Base-by-base conservation (phyloP, 2,113 vertebrate genomes). In the Nipponia nippon region DNA sequence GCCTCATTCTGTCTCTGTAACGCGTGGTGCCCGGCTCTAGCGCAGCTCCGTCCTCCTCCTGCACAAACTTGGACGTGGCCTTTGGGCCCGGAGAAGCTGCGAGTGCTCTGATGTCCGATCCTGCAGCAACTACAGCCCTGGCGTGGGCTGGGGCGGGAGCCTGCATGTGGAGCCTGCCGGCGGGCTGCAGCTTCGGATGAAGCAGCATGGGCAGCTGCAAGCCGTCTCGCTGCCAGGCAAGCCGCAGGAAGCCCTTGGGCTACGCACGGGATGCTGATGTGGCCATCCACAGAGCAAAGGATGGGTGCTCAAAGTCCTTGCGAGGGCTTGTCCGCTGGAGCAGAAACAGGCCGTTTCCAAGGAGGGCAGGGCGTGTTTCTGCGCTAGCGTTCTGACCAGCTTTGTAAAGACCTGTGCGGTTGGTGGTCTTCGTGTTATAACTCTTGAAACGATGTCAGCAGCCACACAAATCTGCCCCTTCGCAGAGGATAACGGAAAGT, bases 1-100 rank as follows among this genome's bases (percentile, higher is more conserved):
- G 93, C 97, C 97, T 97, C 93, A 93, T 96, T 97, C 94, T 96
- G 96, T 96, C 95, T 63, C 84, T 50, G 66, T 81, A 61, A 36
- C 6, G 27, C 5, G 0, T 34, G 29, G 73, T 50, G 49, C 84
- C 84, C 44, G 10, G 81, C 66, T 70, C 40, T 11, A 6, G 77
- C 13, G 62, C 61, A 32, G 87, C 66, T 73, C 62, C 29, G 52
- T 71, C 46, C 59, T 95, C 66, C 44, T 88, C 58, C 81, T 50
- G 66, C 55, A 50, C 36, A 11, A 59, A 34, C 83, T 13, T 38
- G 47, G 44, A 84, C 6, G 11, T 69, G 86, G 69, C 47, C 77
- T 87, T 56, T 56, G 47, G 67, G 76, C 58, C 75, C 53, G 11
- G n/a, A 55, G 89, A 36, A 50, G 67, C 55, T 70, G 52, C 50